Conservation (phyloP, 1,140 invertebrate genomes). For the Acromyrmex heyeri region DNA sequence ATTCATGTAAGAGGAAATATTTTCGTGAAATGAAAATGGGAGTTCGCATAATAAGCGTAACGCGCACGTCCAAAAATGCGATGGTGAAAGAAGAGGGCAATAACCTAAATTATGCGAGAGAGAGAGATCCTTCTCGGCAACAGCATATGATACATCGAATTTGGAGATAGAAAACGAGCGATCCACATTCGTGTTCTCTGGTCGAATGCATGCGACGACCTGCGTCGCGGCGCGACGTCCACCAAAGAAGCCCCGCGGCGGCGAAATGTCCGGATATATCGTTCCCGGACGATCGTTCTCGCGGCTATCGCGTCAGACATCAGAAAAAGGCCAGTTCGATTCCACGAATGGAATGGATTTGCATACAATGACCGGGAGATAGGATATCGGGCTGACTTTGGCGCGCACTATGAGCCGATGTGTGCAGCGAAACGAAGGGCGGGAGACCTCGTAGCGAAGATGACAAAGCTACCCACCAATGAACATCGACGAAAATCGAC, state of each 20-base stretch:
- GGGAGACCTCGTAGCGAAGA: slow-evolving; percentile 63
- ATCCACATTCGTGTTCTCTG: slow-evolving; percentile 6
- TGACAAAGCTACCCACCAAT: slow-evolving; percentile 78
- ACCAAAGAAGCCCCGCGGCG: slow-evolving; percentile 63
- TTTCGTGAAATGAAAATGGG: not conserved
- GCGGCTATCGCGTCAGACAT: slow-evolving; percentile 83
- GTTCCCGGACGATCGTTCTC: slow-evolving; percentile 77
- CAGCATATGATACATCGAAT: slow-evolving; percentile 11
- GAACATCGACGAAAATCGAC: slow-evolving; percentile 59
- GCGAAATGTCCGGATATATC: slow-evolving; percentile 68
- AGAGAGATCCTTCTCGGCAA: not conserved
- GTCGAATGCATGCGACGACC: slow-evolving; percentile 24
- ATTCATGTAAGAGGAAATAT: not conserved
- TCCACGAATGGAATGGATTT: slow-evolving; percentile 84
- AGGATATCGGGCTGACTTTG: slow-evolving; percentile 69
- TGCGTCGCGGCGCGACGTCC: slow-evolving; percentile 36
- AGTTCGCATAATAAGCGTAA: not conserved
- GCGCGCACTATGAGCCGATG: slow-evolving; percentile 25
- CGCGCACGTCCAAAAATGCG: slow-evolving; percentile 1
- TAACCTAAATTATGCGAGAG: not conserved
- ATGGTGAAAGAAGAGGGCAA: not conserved
- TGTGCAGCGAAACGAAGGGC: slow-evolving; percentile 51
- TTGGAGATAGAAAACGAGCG: slow-evolving; percentile 52
- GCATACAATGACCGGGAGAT: slow-evolving; percentile 84
- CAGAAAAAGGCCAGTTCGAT: slow-evolving; percentile 83